Base-by-base conservation (phyloP, 2,797 vertebrate genomes). In the Alauda arvensis region DNA sequence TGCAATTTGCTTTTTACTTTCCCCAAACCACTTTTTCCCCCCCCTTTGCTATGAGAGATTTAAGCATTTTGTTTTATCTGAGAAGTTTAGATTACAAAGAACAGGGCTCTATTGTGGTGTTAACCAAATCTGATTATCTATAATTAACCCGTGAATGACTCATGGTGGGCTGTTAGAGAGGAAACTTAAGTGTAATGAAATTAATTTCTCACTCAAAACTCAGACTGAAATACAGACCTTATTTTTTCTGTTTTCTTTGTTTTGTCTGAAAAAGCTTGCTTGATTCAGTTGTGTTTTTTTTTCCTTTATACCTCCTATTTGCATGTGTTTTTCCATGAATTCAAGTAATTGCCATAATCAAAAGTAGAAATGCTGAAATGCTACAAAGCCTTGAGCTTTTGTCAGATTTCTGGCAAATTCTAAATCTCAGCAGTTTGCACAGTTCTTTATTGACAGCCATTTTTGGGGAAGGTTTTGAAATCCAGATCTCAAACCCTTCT, bases 1-100 rank as follows among this genome's bases (percentile, higher is more conserved):
- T 89, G 78, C 57, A 89, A 75, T 93, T 92, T 82, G 53, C 33
- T 85, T 88, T 89, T 88, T 88, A 82, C 81, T 92, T 92, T 33
- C 63, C 67, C 18, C 14, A 34, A 88, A 59, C n/a, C 45, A 39
- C 39, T 23, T 78, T 69, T 39, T 33, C 12, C 12, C 37, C 37
- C 37, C 16, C 40, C 60, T 66, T 77, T 34, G 5, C 48, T 80
- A 33, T 57, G 31, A 60, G 71, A 85, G 21, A 77, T 82, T 86
- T 61, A 84, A 88, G 37, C 65, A 65, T 88, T 91, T 68, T 40
- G 21, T 66, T 77, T 56, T 49, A 67, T 85, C 61, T 67, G 49
- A 74, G 91, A 87, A 78, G 46, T 70, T 81, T 49, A 45, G 40
- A 76, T 77, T 85, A 40, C 77, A 74, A 82, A 62, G 82, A 90